phyloP scores from a whole-genome alignment of 2,797 vertebrate species.

The Gadopsis marmoratus region DNA sequence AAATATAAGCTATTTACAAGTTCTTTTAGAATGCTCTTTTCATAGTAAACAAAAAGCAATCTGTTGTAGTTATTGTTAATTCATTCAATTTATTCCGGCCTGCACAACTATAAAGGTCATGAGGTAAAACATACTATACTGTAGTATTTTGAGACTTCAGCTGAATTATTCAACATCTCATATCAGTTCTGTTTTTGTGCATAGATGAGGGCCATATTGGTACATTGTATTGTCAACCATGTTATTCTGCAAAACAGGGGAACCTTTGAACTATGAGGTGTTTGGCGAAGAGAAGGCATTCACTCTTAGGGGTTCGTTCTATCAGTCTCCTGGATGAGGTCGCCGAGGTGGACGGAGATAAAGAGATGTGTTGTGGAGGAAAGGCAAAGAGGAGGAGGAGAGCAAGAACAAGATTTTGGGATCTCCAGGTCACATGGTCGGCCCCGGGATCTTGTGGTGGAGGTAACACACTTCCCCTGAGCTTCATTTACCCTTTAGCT shows the following conservation, averaged over 20 bases:
- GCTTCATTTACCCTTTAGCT: conserved; percentile 84
- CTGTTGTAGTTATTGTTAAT: background rate
- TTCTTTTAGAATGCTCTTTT: background rate
- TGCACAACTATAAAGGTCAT: conserved; percentile 12
- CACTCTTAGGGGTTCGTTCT: conserved; percentile 37
- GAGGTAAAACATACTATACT: conserved; percentile 15
- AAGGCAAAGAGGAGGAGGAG: conserved; percentile 41
- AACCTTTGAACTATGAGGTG: conserved; percentile 49
- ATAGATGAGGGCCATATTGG: conserved; percentile 3
- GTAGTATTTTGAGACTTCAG: conserved; percentile 4
- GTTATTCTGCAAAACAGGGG: conserved; percentile 35
- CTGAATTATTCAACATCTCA: conserved; percentile 20
- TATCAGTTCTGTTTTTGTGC: conserved; percentile 1
- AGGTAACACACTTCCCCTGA: conserved; percentile 76
- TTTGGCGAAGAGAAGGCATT: conserved; percentile 45
- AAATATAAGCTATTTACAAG: background rate
- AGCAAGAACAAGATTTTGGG: conserved; percentile 54
- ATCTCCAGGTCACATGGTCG: conserved; percentile 68
- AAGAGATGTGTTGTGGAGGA: conserved; percentile 43
- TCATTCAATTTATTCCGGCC: background rate
- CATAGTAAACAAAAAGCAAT: background rate
- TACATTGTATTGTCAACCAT: conserved; percentile 49
- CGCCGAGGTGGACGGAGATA: conserved; percentile 55
- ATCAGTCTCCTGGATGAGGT: conserved; percentile 54
- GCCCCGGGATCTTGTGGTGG: conserved; percentile 55